Evolutionary conservation across 2,113 vertebrate genomes (phyloP), one percentile per base, ranked within the genome.

Genomic region (Henicopernis longicauda): DNA sequence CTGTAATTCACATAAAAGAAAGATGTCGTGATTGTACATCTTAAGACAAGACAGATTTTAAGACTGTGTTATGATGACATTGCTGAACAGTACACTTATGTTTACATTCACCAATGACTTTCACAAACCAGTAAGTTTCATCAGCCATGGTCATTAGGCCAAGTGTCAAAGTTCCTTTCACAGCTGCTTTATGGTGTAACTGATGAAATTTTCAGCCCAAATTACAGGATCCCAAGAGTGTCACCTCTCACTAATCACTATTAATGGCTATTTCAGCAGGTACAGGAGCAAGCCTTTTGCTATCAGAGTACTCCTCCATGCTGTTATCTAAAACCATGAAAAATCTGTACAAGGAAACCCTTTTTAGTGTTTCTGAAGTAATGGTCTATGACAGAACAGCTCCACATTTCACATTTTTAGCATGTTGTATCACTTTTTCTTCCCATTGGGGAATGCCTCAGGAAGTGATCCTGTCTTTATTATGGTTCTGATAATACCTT

Each of bases 91-190:
- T 62, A 16, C 34, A 58, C 72, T 88, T 82, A 76, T 92, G 34
- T 82, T 97, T 93, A 83, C 6, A n/a, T 66, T 85, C 52, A 55
- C 21, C 93, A 73, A 74, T 82, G 44, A 89, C 50, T 94, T 94
- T n/a, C 42, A 87, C 47, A 62, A 93, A n/a, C 36, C 36, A 70
- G 42, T 57, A 44, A 73, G 47, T 67, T 50, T 70, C n/a, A 83
- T 50, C 40, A 85, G 38, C 45, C 6, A n/a, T 23, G 34, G 29
- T 81, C 50, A 61, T 72, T 69, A 59, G 58, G 32, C 8, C 50
- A 90, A 86, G 95, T 85, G 55, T 50, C 72, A 85, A 57, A 55
- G 42, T 65, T 86, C 26, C 44, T 95, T 94, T 84, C 54, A 89
- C 82, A 76, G 76, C 32, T 92, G n/a, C 15, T 73, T 78, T 86